A percentile compares a stretch with the other conserved stretches of the same genome.
Conservation (phyloP, 2,888 invertebrate species). For the Eledone cirrhosa region DNA sequence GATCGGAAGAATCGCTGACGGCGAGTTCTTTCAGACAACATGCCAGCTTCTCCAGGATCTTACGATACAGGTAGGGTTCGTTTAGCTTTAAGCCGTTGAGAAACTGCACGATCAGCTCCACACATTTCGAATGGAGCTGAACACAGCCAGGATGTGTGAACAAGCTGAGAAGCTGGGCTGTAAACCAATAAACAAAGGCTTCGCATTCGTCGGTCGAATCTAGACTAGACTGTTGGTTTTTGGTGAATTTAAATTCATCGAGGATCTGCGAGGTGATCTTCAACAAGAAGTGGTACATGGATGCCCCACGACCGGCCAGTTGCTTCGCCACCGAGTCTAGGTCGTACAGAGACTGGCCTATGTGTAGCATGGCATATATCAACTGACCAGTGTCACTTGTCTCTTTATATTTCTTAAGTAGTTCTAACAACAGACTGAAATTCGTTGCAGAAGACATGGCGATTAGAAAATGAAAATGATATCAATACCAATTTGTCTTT, state of each 20-base stretch:
- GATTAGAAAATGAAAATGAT: too few relatives aligned
- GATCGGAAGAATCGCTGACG: too few relatives aligned
- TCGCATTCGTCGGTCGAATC: background rate
- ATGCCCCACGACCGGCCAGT: background rate
- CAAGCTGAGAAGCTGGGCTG: constrained; percentile 46
- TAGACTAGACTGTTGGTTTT: background rate
- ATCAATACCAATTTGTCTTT: too few relatives aligned
- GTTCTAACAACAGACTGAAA: background rate
- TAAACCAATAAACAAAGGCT: constrained; percentile 55
- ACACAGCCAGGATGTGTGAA: constrained; percentile 45
- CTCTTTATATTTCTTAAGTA: background rate
- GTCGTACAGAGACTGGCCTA: constrained; percentile 1
- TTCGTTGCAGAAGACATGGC: background rate
- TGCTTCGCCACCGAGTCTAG: background rate
- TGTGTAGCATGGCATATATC: constrained; percentile 7
- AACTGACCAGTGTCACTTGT: background rate
- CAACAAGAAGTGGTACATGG: background rate
- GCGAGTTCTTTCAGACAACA: constrained; percentile 4
- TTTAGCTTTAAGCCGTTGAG: constrained; percentile 41
- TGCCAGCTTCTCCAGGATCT: constrained; percentile 43
- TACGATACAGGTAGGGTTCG: constrained; percentile 43
- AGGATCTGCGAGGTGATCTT: constrained; percentile 5
- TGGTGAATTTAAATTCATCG: constrained; percentile 12
- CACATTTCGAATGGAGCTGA: constrained; percentile 41
- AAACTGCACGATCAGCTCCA: constrained; percentile 43